phyloP scores from a whole-genome alignment of 2,888 invertebrate genomes.

The Amblyjoppa fuscipennis region DNA sequence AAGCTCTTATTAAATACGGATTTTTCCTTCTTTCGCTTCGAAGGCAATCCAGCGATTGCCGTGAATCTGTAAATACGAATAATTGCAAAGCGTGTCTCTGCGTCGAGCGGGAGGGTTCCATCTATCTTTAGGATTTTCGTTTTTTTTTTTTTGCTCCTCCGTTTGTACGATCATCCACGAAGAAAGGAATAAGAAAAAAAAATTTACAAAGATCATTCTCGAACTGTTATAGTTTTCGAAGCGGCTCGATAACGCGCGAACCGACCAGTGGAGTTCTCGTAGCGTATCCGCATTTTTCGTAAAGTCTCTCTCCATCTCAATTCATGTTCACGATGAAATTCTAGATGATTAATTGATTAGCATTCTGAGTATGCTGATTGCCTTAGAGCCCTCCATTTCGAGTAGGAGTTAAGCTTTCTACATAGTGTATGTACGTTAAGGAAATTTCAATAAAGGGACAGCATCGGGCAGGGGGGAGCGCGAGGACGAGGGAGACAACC shows the following conservation, averaged over 20 bases:
- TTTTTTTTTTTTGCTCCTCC: neutral
- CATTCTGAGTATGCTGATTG: constrained; percentile 64
- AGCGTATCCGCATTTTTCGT: neutral
- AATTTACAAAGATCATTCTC: neutral
- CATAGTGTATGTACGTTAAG: constrained; percentile 63
- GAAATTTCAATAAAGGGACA: constrained; percentile 66
- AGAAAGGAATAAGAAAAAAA: neutral
- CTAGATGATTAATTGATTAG: constrained; percentile 42
- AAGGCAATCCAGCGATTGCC: constrained; percentile 30
- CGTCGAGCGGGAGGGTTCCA: constrained; percentile 63
- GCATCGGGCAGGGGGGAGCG: neutral
- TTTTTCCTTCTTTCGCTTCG: constrained; percentile 32
- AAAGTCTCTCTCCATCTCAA: neutral
- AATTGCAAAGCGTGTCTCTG: constrained; percentile 50
- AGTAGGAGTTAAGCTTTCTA: constrained; percentile 62
- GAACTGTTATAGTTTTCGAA: constrained; percentile 13
- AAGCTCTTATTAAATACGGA: constrained; percentile 30
- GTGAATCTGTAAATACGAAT: constrained; percentile 58
- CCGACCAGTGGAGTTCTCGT: neutral
- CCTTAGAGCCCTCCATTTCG: constrained; percentile 73
- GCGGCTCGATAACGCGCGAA: neutral
- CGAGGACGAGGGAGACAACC: constrained; percentile 9
- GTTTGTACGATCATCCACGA: constrained; percentile 2
- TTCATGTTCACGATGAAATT: constrained; percentile 24
- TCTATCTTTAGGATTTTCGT: constrained; percentile 39